A percentile compares a stretch with the other conserved stretches of the same genome.
These are phyloP conservation scores for Lasioglossum marginatum DNA, from an alignment of 2,888 invertebrate species.

Conservation along the genomic window DNA sequence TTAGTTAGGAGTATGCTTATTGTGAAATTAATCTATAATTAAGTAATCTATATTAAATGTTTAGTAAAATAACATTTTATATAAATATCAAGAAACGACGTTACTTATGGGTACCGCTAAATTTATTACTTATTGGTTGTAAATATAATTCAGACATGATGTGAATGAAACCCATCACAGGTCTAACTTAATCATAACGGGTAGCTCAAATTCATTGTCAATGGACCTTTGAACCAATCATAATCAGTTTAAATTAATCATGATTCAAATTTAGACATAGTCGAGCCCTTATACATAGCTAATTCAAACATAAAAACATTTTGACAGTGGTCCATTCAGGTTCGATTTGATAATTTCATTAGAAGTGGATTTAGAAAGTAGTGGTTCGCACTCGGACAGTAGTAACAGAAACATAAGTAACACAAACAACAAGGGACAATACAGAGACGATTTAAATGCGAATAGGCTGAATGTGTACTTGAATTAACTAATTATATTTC, in stretches of 20 bases:
- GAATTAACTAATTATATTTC: background rate
- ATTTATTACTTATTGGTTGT: background rate
- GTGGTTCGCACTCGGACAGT: background rate
- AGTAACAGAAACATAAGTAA: background rate
- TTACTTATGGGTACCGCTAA: too few relatives aligned
- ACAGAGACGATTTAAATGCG: background rate
- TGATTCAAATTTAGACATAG: background rate
- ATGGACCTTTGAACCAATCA: background rate
- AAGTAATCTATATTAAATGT: too few relatives aligned
- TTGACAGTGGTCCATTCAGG: background rate
- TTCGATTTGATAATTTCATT: background rate
- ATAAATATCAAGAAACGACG: too few relatives aligned
- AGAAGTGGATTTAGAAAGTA: background rate
- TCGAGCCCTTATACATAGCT: background rate
- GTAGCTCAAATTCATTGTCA: background rate
- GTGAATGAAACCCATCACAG: background rate
- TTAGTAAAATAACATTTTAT: too few relatives aligned
- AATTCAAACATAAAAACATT: background rate
- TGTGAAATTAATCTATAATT: too few relatives aligned
- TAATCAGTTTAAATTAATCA: background rate
- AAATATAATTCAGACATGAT: background rate
- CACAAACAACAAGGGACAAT: background rate
- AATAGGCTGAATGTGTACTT: background rate
- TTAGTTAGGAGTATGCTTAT: too few relatives aligned
- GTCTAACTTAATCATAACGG: background rate